Percentiles rank a stretch among this genome's conserved stretches.
These are phyloP conservation scores for Drosophila subpulchrella DNA, from an alignment of 1,140 invertebrate genomes.

Conservation along the genomic window DNA sequence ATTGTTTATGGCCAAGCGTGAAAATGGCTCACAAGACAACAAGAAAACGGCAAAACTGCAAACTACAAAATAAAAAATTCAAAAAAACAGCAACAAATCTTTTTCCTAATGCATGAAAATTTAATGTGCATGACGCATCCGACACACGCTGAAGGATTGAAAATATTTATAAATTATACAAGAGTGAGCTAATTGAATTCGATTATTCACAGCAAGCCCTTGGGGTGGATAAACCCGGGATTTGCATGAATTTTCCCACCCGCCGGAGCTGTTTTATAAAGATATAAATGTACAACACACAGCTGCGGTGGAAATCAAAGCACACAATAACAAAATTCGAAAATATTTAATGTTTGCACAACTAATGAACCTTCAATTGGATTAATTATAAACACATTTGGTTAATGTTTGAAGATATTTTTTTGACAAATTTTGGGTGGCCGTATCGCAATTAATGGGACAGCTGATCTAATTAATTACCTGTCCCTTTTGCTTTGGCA, in stretches of 20 bases:
- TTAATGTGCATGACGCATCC: constrained; percentile 47
- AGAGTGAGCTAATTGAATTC: constrained; percentile 39
- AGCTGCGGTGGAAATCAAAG: constrained; percentile 22
- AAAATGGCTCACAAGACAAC: constrained; percentile 51
- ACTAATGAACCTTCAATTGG: constrained; percentile 37
- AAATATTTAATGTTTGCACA: constrained; percentile 29
- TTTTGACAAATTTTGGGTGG: constrained; percentile 26
- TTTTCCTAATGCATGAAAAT: constrained; percentile 46
- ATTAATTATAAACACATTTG: constrained; percentile 26
- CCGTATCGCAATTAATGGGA: constrained; percentile 13
- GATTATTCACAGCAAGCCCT: constrained; percentile 38
- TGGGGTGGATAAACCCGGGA: constrained; percentile 22
- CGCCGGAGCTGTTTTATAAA: constrained; percentile 6
- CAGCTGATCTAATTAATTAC: constrained; percentile 14
- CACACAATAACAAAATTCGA: background rate
- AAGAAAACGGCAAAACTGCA: constrained; percentile 25
- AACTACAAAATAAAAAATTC: constrained; percentile 4
- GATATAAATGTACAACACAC: constrained; percentile 18
- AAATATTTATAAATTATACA: constrained; percentile 39
- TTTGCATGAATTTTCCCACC: constrained; percentile 26
- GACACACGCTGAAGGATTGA: constrained; percentile 10
- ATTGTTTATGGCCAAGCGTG: constrained; percentile 56
- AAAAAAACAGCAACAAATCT: constrained; percentile 32
- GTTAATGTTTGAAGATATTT: constrained; percentile 12
- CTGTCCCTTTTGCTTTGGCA: background rate